Base-by-base conservation (phyloP, 1,140 invertebrate species). In the Drosophila punjabiensis region DNA sequence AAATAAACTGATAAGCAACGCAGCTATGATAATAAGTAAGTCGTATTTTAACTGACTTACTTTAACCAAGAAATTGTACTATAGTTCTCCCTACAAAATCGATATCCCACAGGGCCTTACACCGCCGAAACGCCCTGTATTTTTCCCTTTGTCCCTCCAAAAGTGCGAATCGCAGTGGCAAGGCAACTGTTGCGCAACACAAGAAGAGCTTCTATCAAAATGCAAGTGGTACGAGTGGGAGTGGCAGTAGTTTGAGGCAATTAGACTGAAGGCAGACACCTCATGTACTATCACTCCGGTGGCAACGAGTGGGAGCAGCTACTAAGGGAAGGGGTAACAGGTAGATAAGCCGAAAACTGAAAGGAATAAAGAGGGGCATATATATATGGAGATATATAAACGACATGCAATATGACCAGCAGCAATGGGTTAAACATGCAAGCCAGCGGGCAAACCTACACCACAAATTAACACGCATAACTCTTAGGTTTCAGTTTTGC, bases 371-470 rank as follows among this genome's bases (percentile, higher is more conserved):
- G 50, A 71, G 55, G 53, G 55, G 43, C 7, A 55, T 32, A 32
- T n/a, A 52, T 52, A n/a, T 52, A 13, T 24, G 5, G 14, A 24
- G 16, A 28, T 52, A 30, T 52, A 64, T 53, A 48, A 61, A 62
- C 65, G 55, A 67, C 85, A 88, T 89, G 85, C 85, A 88, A 89
- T 79, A 85, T 67, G 64, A 70, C 39, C 62, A 67, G 48, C 56
- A 76, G 71, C 75, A 48, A 71, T 33, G 39, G 67, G 66, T 47
- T 60, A 60, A 74, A 64, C 84, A 87, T 87, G 84, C 84, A 87
- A 88, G 75, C 77, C 84, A 80, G 64, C 74, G 69, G 77, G 65
- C 76, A 73, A 83, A 71, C 85, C 78, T 79, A 85, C 70, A 84
- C 86, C 78, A 89, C 61, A 79, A 70, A 64, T 53, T 61, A 61